Percentiles rank a stretch among this genome's conserved stretches.
These are phyloP conservation scores for Eurystomus glaucurus DNA, from an alignment of 2,797 vertebrate species.

Conservation along the genomic window DNA sequence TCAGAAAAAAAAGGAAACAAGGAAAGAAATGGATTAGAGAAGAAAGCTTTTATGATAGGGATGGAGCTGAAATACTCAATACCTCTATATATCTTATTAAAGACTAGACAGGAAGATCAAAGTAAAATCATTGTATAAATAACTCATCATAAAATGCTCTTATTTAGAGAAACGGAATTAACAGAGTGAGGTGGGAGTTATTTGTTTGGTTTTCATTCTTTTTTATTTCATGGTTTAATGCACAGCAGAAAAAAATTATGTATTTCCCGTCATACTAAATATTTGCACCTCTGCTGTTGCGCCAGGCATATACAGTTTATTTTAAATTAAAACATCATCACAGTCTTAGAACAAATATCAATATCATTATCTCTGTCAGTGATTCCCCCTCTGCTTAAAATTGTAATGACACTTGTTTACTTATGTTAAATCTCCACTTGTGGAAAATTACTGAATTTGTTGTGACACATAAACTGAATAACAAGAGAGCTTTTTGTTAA, in stretches of 20 bases:
- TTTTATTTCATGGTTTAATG: slow-evolving; percentile 42
- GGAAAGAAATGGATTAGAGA: slow-evolving; percentile 25
- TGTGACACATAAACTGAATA: slow-evolving; percentile 57
- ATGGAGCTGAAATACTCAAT: slow-evolving; percentile 59
- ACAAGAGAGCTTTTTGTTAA: slow-evolving; percentile 64
- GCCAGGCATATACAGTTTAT: slow-evolving; percentile 36
- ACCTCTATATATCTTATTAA: slow-evolving; percentile 35
- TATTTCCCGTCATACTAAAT: neutral
- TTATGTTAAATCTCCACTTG: slow-evolving; percentile 64
- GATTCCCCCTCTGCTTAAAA: slow-evolving; percentile 62
- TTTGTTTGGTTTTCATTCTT: slow-evolving; percentile 63
- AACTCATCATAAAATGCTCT: slow-evolving; percentile 17
- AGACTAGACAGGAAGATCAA: slow-evolving; percentile 66
- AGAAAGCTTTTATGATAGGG: slow-evolving; percentile 67
- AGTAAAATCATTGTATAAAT: slow-evolving; percentile 57
- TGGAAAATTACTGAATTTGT: slow-evolving; percentile 72
- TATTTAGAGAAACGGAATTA: slow-evolving; percentile 48
- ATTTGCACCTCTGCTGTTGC: slow-evolving; percentile 42
- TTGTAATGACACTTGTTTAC: slow-evolving; percentile 67
- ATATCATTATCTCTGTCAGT: slow-evolving; percentile 66
- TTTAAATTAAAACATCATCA: slow-evolving; percentile 75
- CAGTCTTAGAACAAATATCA: slow-evolving; percentile 66
- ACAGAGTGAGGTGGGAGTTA: neutral
- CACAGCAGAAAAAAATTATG: neutral
- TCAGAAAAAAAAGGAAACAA: slow-evolving; percentile 33